Percentiles rank a stretch among this genome's conserved stretches.
Evolutionary conservation across 1,140 invertebrate genomes (phyloP).

Genomic region (Mycetomoellerius zeteki): DNA sequence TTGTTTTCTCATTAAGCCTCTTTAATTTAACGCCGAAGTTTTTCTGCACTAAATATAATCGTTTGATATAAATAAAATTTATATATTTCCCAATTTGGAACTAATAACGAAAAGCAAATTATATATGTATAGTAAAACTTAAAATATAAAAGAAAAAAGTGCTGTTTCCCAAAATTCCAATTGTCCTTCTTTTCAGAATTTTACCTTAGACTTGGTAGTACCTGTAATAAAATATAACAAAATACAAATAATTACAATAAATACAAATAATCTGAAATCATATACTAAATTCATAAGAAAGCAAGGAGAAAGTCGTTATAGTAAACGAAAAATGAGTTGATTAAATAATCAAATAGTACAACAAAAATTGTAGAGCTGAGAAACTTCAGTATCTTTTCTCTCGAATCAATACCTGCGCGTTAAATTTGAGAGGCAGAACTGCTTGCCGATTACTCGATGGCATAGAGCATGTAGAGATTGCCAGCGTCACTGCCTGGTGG

Average conservation of each 20-base stretch:
- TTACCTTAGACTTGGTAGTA: conserved; percentile 2
- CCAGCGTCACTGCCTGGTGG: conserved; percentile 89
- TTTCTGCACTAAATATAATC: neutral
- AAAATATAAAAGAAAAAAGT: conserved; percentile 26
- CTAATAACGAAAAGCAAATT: conserved; percentile 6
- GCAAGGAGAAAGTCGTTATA: conserved; percentile 37
- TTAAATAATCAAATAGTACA: conserved; percentile 42
- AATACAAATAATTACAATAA: conserved; percentile 59
- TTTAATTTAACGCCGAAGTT: conserved; percentile 78
- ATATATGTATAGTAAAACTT: neutral
- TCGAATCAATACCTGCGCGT: conserved; percentile 78
- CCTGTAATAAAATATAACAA: conserved; percentile 65
- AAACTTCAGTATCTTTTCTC: conserved; percentile 8
- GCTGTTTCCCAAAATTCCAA: neutral
- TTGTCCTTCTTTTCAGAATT: conserved; percentile 16
- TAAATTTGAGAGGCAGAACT: conserved; percentile 82
- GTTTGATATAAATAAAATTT: conserved; percentile 11
- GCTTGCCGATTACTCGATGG: conserved; percentile 89
- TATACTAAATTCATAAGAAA: conserved; percentile 37
- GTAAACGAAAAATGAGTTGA: conserved; percentile 12
- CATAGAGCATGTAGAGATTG: conserved; percentile 94
- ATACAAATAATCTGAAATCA: conserved; percentile 63
- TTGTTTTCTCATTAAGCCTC: conserved; percentile 65
- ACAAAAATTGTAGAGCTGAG: conserved; percentile 24
- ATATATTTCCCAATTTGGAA: neutral